Conservation (phyloP, 2,888 invertebrate genomes). For the Noctua pronuba region DNA sequence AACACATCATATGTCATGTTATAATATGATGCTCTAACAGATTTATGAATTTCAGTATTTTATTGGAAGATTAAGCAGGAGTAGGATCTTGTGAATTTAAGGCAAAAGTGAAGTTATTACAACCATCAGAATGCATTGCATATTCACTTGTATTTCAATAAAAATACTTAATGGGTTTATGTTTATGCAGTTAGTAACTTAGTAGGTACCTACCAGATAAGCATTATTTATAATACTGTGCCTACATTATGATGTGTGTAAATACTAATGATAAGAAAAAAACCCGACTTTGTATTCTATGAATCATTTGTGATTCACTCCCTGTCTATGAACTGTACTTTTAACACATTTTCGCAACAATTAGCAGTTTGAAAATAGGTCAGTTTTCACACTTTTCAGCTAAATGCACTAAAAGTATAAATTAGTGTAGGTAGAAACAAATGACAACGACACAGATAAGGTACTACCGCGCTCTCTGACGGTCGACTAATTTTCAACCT, state of each 20-base stretch:
- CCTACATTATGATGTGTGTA: neutral
- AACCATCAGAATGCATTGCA: neutral
- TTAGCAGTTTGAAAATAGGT: constrained; percentile 45
- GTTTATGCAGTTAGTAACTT: neutral
- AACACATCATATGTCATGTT: neutral
- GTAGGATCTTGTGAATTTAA: neutral
- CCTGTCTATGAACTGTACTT: constrained; percentile 6
- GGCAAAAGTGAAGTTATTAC: neutral
- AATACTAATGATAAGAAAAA: constrained; percentile 14
- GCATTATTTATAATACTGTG: neutral
- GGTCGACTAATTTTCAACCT: neutral
- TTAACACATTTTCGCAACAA: constrained; percentile 44
- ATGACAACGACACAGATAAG: constrained; percentile 67
- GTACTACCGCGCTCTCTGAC: neutral
- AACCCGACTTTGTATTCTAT: constrained; percentile 7
- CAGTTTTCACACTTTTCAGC: constrained; percentile 45
- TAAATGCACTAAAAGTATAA: constrained; percentile 67
- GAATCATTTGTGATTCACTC: constrained; percentile 44
- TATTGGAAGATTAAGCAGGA: neutral
- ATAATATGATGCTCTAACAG: neutral
- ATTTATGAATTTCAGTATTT: neutral
- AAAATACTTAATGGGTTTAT: neutral
- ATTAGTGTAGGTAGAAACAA: constrained; percentile 63
- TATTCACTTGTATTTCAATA: neutral
- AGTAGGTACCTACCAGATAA: neutral